Base-by-base conservation (phyloP, 2,113 vertebrate genomes). In the Clarias macrocephalus region DNA sequence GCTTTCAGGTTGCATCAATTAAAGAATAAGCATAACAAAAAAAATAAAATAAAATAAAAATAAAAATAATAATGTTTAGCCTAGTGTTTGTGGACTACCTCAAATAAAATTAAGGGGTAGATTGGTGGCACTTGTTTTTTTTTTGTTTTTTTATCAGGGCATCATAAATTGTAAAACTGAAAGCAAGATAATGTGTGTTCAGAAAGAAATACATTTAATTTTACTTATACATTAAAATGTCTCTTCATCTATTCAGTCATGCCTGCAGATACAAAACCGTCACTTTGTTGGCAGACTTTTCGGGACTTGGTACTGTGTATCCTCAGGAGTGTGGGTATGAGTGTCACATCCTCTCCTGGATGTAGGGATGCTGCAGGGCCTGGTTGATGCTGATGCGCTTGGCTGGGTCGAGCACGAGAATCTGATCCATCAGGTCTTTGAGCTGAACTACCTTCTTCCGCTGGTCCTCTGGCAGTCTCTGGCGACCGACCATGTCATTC, bases 321-420 rank as follows among this genome's bases (percentile, higher is more conserved):
- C 76, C 87, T 90, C 86, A 85, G 57, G 30, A 56, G 84, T 70
- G 19, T 42, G 82, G 28, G n/a, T 56, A 19, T 15, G 68, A 72
- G 59, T 84, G 73, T 91, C 77, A 91, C 82, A 90, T 89, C 85
- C 87, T 88, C 85, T 92, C 98, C 96, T 99, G 98, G 94, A 99
- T 99, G 93, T 99, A 99, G 85, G 97, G 96, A 70, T 99, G 99
- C 94, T 99, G 99, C 90, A 99, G 96, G 88, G 99, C 99, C 97
- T 99, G 99, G 95, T 99, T 99, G 96, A 99, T 99, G 96, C 96
- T 99, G 95, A 99, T 98, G 92, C 99, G 95, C 92, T 99, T 99
- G 93, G 98, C 98, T 0, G 99, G 98, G 94, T 99, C 99, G 94
- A 99, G 95, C 97, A 99, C 99, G 89, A 99, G 95, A 48, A 98